Evolutionary conservation across 2,113 vertebrate genomes (phyloP).

Genomic region (Coregonus clupeaformis): DNA sequence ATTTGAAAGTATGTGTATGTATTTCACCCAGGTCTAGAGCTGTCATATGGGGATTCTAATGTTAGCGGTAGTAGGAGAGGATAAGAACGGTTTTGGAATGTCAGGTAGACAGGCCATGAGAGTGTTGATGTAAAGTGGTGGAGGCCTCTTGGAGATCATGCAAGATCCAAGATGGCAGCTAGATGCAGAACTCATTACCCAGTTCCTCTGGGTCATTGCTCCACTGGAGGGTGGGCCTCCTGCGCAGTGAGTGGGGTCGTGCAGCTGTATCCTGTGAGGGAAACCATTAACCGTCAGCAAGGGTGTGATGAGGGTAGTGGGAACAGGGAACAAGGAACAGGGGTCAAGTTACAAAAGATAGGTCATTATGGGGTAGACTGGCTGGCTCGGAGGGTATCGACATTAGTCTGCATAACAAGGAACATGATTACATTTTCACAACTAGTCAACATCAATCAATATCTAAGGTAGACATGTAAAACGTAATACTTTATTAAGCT

Average conservation of each 20-base stretch:
- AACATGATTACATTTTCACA: neutral
- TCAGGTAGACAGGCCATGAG: neutral
- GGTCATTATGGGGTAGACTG: neutral
- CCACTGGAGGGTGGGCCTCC: conserved; percentile 52
- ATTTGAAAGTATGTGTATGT: too few relatives aligned
- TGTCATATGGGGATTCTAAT: too few relatives aligned
- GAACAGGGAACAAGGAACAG: neutral
- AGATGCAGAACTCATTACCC: conserved; percentile 45
- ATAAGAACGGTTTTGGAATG: neutral
- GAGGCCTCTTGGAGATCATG: conserved; percentile 11
- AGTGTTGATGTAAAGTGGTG: neutral
- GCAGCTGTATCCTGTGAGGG: conserved; percentile 64
- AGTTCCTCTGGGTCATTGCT: conserved; percentile 46
- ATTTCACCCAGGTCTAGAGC: too few relatives aligned
- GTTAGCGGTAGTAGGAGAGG: neutral
- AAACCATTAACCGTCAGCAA: conserved; percentile 17
- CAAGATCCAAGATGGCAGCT: neutral
- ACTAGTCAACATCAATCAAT: neutral
- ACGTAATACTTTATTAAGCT: too few relatives aligned
- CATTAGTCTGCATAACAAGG: neutral
- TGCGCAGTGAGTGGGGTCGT: conserved; percentile 67
- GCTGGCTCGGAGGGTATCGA: conserved; percentile 1
- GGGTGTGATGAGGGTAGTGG: neutral
- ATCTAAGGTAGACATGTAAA: neutral
- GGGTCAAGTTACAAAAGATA: neutral